A percentile compares a stretch with the other conserved stretches of the same genome.
Evolutionary conservation across 2,888 invertebrate genomes (phyloP).

Genomic region (Dicyrtoma fusca): DNA sequence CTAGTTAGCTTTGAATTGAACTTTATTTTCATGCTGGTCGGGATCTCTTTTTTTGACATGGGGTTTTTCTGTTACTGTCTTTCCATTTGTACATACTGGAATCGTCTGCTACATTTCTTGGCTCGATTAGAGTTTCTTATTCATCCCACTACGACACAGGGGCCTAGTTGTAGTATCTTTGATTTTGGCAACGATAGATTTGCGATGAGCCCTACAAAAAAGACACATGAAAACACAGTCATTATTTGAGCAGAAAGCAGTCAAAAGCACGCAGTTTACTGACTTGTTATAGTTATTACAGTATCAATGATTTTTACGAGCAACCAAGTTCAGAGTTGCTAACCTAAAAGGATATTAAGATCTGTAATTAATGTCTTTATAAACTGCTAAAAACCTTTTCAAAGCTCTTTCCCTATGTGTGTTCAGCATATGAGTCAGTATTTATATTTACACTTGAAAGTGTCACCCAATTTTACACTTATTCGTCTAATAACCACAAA

Average conservation of each 20-base stretch:
- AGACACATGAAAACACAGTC: background rate
- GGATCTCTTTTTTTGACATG: no score
- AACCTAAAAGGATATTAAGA: slow-evolving; percentile 27
- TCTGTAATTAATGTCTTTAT: slow-evolving; percentile 26
- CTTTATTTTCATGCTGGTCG: no score
- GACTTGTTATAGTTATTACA: background rate
- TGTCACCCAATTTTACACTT: background rate
- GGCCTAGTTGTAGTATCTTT: no score
- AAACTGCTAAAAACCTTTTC: slow-evolving; percentile 15
- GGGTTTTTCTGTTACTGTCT: background rate
- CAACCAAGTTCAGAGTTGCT: slow-evolving; percentile 29
- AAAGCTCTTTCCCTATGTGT: slow-evolving; percentile 1
- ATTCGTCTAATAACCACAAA: background rate
- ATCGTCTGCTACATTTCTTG: background rate
- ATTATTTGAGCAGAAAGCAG: slow-evolving; percentile 17
- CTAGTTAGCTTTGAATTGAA: no score
- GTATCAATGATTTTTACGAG: slow-evolving; percentile 31
- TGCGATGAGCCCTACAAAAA: background rate
- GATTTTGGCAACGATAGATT: slow-evolving; percentile 10
- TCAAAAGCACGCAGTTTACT: slow-evolving; percentile 25
- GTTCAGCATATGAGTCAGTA: background rate
- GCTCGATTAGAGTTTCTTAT: no score
- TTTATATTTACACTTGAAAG: background rate
- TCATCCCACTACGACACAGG: no score
- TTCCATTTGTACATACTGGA: background rate